Evolutionary conservation across 2,888 invertebrate species (phyloP), one percentile per base, ranked within the genome.

Genomic region (Oxyscelio sp.): DNA sequence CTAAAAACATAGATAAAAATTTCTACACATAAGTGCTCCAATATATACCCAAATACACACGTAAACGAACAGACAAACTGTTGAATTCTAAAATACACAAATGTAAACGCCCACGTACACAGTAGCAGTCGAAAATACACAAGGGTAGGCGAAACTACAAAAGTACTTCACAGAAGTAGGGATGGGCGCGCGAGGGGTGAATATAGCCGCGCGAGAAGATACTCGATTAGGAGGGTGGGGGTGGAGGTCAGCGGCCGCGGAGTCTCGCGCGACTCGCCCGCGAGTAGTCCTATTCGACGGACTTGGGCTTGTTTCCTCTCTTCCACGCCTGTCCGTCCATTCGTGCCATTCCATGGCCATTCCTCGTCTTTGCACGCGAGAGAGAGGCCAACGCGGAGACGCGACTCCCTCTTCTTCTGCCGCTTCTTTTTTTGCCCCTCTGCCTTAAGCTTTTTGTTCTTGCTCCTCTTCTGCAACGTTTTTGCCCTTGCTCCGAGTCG

Each of bases 231-330:
- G 73, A 63, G 70, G 86, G 87, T 86, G 87, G 88, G 90, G 90
- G 90, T 85, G 91, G 91, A 92, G 92, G 82, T 86, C 86, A 86
- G 86, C 86, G 82, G 66, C 86, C 86, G 86, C 65, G 66, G 82
- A 92, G 91, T 89, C 92, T 92, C 89, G 90, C 88, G 90, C 89
- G 89, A 90, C 90, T 92, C 87, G 87, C 82, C 81, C 75, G 87
- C 85, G 74, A 89, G 84, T 82, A 80, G 83, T 88, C 86, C 82
- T 83, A 85, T 83, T 83, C 83, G 83, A 73, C 83, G 77, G 73
- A 59, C 80, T 79, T 52, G 61, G 48, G 83, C 75, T 68, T 63
- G 74, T 74, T 82, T 77, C 85, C 75, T 82, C 75, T 82, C 82
- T 75, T 83, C 70, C 43, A 58, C 79, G 73, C 71, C 73, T 73